A percentile compares a stretch with the other conserved stretches of the same genome.
phyloP scores from a whole-genome alignment of 2,888 invertebrate genomes.

The Drosophila putrida region DNA sequence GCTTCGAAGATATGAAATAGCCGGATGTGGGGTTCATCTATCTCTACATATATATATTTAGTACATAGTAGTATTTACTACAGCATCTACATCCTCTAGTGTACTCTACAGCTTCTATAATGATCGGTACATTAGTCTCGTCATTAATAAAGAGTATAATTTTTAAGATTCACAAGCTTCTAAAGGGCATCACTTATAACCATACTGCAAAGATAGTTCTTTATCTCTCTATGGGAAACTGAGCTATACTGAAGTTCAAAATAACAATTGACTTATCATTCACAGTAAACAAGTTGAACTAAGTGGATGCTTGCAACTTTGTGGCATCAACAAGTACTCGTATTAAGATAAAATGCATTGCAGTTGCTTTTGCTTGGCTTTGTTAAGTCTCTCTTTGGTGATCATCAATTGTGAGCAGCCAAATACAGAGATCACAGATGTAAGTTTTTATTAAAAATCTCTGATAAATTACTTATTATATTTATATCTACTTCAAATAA shows the following conservation, averaged over 20 bases:
- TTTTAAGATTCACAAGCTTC: not conserved
- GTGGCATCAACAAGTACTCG: constrained; percentile 4
- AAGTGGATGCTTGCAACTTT: constrained; percentile 18
- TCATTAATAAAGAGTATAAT: not conserved
- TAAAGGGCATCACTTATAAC: constrained; percentile 24
- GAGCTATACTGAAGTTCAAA: not conserved
- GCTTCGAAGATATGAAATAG: not conserved
- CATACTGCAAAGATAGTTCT: constrained; percentile 1
- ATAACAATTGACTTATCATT: constrained; percentile 32
- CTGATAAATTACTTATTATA: not conserved
- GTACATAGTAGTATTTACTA: no score
- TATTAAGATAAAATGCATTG: constrained; percentile 26
- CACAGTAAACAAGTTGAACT: constrained; percentile 7
- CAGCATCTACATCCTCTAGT: not conserved
- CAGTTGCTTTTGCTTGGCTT: constrained; percentile 4
- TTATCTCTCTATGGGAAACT: constrained; percentile 18
- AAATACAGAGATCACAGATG: not conserved
- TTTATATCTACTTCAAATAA: no score
- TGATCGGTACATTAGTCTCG: not conserved
- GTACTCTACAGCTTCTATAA: not conserved
- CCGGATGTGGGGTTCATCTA: not conserved
- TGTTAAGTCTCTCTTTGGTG: constrained; percentile 4
- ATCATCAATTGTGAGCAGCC: not conserved
- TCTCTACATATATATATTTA: not conserved
- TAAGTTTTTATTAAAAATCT: not conserved